Conservation (phyloP, 1,140 invertebrate species). For the Drosophila auraria region DNA sequence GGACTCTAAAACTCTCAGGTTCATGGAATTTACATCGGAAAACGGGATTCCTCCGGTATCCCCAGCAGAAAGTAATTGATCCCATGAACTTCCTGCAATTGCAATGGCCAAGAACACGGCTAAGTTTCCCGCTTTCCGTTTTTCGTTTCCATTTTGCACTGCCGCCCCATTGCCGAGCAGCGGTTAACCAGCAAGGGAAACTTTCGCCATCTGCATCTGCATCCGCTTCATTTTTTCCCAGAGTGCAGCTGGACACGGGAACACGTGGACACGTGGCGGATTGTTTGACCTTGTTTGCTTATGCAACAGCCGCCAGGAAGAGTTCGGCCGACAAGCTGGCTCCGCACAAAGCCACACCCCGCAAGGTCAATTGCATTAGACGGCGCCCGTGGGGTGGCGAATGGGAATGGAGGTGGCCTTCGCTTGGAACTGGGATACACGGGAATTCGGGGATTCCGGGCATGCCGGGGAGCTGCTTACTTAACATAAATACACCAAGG, state of each 20-base stretch:
- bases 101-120: background rate
- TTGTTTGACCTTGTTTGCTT: constrained; percentile 40
- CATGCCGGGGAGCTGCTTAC: background rate
- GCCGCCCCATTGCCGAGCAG: background rate
- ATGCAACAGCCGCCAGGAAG: constrained; percentile 16
- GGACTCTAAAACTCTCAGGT: no score
- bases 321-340: constrained; percentile 1
- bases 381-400: constrained; percentile 7
- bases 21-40: background rate
- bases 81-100: background rate
- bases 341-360: constrained; percentile 18
- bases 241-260: background rate
- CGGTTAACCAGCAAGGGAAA: constrained; percentile 10
- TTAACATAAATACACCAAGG: constrained; percentile 49
- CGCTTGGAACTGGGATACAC: background rate
- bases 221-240: constrained; percentile 1
- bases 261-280: constrained; percentile 11
- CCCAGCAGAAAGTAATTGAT: background rate
- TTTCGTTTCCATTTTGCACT: no score
- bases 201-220: constrained; percentile 10
- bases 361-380: constrained; percentile 55
- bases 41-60: no score
- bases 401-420: background rate
- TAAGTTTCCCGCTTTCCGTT: background rate
- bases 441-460: background rate